phyloP scores from a whole-genome alignment of 2,888 invertebrate genomes.

The Mellilla xanthometata region DNA sequence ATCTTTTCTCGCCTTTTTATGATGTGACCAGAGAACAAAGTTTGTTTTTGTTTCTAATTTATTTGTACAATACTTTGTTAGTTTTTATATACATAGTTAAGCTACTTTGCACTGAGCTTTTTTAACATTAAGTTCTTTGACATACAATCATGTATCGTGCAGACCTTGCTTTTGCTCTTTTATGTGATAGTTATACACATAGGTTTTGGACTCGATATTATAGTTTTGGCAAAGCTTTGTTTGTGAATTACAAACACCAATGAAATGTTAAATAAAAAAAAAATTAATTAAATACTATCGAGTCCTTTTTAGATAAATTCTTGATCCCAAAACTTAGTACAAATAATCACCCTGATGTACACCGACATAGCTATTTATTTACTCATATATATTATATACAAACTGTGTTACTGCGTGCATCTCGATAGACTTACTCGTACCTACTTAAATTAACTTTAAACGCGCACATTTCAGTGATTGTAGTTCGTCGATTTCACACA shows the following conservation, averaged over 20 bases:
- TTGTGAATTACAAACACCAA: constrained; percentile 3
- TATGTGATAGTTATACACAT: constrained; percentile 28
- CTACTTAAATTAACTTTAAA: not conserved
- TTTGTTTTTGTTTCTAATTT: constrained; percentile 81
- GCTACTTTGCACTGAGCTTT: constrained; percentile 44
- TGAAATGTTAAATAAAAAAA: not conserved
- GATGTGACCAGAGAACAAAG: constrained; percentile 77
- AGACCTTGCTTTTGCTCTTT: constrained; percentile 36
- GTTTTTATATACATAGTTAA: constrained; percentile 57
- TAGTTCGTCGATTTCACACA: not conserved
- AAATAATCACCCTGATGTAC: constrained; percentile 32
- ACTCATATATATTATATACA: constrained; percentile 7
- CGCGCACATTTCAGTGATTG: not conserved
- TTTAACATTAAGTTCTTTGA: constrained; percentile 45
- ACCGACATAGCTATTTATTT: constrained; percentile 6
- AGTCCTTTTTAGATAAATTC: constrained; percentile 29
- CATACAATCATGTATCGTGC: constrained; percentile 4
- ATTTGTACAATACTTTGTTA: constrained; percentile 76
- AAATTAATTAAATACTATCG: constrained; percentile 7
- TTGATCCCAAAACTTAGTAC: constrained; percentile 72
- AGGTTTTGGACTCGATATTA: constrained; percentile 12
- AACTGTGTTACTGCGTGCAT: constrained; percentile 5
- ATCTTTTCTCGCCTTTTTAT: constrained; percentile 45
- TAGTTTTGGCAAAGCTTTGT: not conserved
- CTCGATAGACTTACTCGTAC: not conserved